A percentile compares a stretch with the other conserved stretches of the same genome.
phyloP scores from a whole-genome alignment of 2,797 vertebrate genomes.

The Heterohyrax brucei region DNA sequence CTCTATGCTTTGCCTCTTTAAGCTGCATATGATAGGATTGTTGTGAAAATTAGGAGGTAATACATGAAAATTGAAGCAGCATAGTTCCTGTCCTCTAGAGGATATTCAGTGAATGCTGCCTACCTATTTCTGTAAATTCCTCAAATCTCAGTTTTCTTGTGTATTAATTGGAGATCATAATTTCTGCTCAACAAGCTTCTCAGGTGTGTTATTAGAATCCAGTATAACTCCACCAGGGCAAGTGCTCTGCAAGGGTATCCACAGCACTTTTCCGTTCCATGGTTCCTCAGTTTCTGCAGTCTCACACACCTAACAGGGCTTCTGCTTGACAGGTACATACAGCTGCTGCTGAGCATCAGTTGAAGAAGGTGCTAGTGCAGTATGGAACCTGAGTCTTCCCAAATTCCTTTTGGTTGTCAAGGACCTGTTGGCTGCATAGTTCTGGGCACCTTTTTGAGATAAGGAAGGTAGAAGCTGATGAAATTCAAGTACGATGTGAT shows the following conservation, averaged over 20 bases:
- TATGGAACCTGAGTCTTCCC: not conserved
- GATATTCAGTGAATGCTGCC: not conserved
- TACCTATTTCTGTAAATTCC: not conserved
- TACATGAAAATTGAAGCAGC: not conserved
- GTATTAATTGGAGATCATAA: not conserved
- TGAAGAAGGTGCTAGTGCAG: not conserved
- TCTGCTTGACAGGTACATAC: not conserved
- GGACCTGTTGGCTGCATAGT: rapidly evolving
- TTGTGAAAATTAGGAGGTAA: not conserved
- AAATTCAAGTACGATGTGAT: not conserved
- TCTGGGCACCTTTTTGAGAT: not conserved
- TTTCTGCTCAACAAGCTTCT: not conserved
- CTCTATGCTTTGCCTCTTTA: not conserved
- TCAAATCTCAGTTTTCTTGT: not conserved
- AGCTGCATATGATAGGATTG: no score
- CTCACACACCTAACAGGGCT: slow-evolving; percentile 10
- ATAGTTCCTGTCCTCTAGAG: not conserved
- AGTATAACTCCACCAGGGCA: slow-evolving; percentile 49
- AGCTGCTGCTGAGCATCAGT: rapidly evolving
- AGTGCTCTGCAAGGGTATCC: not conserved
- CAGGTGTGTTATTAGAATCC: not conserved
- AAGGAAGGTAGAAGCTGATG: not conserved
- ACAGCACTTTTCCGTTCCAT: rapidly evolving
- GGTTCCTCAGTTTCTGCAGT: slow-evolving; percentile 56
- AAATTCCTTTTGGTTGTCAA: not conserved